Percentiles rank a stretch among this genome's conserved stretches.
phyloP scores from a whole-genome alignment of 1,140 invertebrate genomes.

The Brachionus asplanchnoidis region DNA sequence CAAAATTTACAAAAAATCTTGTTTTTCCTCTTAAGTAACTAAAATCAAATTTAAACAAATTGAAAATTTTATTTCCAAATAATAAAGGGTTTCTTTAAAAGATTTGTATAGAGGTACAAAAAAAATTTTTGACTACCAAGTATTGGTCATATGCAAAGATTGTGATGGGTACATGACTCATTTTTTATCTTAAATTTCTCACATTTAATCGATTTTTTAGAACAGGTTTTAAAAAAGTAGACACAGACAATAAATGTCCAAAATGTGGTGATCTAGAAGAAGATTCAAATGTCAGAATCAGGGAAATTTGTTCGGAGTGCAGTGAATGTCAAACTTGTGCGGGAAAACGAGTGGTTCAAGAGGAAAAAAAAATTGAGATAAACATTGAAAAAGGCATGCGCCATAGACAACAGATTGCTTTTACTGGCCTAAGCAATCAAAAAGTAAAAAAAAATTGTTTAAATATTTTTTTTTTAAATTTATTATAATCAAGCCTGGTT shows the following conservation, averaged over 20 bases:
- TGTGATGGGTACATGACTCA: neutral
- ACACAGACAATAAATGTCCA: neutral
- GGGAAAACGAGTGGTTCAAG: neutral
- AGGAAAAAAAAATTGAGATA: neutral
- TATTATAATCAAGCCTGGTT: neutral
- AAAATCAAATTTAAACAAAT: no score
- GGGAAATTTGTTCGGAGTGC: neutral
- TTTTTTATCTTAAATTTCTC: neutral
- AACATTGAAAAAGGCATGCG: constrained; percentile 5
- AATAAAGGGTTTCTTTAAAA: constrained; percentile 5
- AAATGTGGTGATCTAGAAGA: neutral
- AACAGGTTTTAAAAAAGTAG: neutral
- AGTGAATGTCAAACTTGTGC: neutral
- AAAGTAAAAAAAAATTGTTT: neutral
- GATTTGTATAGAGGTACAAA: neutral
- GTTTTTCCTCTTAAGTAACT: constrained; percentile 18
- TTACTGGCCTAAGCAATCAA: neutral
- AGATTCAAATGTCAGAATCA: neutral
- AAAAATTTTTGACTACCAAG: constrained; percentile 12
- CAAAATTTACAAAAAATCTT: constrained; percentile 5
- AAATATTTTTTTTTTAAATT: neutral
- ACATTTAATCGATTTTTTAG: neutral
- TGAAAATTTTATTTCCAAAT: no score
- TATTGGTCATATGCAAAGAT: neutral
- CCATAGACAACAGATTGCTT: neutral